Percentiles rank a stretch among this genome's conserved stretches.
Conservation (phyloP, 2,797 vertebrate genomes). For the Vipera ursinii region DNA sequence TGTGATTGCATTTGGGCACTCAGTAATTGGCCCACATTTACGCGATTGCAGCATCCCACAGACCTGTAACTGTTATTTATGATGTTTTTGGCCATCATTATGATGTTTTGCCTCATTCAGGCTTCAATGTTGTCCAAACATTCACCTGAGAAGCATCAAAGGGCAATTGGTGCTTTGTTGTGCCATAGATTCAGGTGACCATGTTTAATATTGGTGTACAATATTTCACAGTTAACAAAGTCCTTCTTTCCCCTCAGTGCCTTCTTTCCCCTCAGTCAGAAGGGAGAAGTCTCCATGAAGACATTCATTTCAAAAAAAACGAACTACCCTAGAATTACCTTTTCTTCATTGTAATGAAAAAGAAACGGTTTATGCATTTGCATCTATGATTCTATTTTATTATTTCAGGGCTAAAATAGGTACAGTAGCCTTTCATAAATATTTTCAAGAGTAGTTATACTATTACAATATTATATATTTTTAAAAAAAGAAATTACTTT, state of each 20-base stretch:
- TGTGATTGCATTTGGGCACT: neutral
- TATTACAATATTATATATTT: neutral
- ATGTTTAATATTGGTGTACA: neutral
- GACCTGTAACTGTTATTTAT: too few relatives aligned
- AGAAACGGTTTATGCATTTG: neutral
- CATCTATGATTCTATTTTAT: neutral
- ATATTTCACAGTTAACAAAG: neutral
- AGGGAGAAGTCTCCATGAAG: neutral
- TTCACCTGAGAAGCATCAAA: neutral
- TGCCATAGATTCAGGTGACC: neutral
- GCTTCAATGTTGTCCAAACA: neutral
- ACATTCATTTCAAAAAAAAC: neutral
- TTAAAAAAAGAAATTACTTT: neutral
- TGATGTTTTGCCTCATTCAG: neutral
- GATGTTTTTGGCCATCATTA: too few relatives aligned
- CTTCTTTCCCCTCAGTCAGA: too few relatives aligned
- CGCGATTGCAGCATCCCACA: too few relatives aligned
- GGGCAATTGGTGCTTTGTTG: neutral
- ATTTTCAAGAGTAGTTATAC: neutral
- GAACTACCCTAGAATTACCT: neutral
- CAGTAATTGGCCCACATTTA: too few relatives aligned
- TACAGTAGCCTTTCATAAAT: neutral
- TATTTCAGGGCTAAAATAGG: neutral
- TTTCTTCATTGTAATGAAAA: neutral
- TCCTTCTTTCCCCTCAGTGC: neutral